Evolutionary conservation across 92 coral and sea anemone species (phyloP), one percentile per base, ranked within the genome.

Genomic region (Palythoa grandis): DNA sequence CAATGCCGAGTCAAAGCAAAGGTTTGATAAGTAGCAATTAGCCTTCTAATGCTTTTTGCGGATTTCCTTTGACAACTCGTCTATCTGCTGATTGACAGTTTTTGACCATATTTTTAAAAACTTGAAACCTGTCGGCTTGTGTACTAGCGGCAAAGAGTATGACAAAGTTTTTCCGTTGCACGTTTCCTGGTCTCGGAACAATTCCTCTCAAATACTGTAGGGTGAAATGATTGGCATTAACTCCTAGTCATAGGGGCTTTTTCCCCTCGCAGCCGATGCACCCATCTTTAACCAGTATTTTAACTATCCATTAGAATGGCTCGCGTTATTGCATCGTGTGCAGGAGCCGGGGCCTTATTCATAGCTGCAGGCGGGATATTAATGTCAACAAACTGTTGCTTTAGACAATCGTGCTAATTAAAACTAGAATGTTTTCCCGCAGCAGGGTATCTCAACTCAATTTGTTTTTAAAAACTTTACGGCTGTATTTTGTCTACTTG

Each of bases 351-450:
- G 61, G 61, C 61, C 61, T 0, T 56, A 9, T 56, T 56, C 16
- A 12, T 56, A 1, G 15, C 16, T 56, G 61, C 83, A 77, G 65
- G 88, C 87, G 77, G 63, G 40, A 20, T 38, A n/a, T 4, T 79
- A 63, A 88, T 91, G 96, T 93, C 94, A 93, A 89, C 86, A 91
- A 86, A 88, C 87, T 83, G 77, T 93, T 88, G 76, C 82, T 20
- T 69, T 16, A 87, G 69, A 89, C 93, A 91, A 93, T 86, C 35
- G 91, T 68, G 88, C 88, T 89, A 93, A 91, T 91, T 90, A 91
- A 87, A 82, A 53, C 85, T 89, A 89, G 92, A 89, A 74, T 16
- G 13, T 23, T 15, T 24, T 52, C n/a, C 35, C 86, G 69, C 92
- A 77, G 72, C 38, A 39, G 91, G 91, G 48, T 1, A 43, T 50